Evolutionary conservation across 1,140 invertebrate genomes (phyloP).

Genomic region (Scylla paramamosain): DNA sequence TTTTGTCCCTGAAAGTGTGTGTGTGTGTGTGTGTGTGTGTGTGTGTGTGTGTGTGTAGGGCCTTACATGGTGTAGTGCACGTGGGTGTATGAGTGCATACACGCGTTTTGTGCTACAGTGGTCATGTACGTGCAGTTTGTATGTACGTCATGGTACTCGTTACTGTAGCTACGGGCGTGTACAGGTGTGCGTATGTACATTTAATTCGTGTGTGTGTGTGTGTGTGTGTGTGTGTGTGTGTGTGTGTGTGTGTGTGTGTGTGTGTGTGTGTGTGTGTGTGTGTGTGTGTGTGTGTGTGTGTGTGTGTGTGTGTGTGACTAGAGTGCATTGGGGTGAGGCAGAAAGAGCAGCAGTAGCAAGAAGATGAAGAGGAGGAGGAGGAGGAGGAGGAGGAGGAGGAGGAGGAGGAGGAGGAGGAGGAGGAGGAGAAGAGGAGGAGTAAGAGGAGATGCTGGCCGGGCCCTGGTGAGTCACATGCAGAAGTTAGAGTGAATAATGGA

Average conservation of each 20-base stretch:
- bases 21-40: background rate
- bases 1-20: background rate
- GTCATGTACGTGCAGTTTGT: no score
- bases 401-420: background rate
- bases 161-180: no score
- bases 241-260: no score
- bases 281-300: background rate
- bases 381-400: background rate
- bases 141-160: no score
- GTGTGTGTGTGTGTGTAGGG: no score
- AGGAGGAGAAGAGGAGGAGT: background rate
- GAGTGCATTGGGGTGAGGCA: background rate
- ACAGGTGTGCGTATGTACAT: no score
- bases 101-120: no score
- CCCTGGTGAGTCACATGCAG: background rate
- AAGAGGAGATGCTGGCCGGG: background rate
- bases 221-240: no score
- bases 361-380: background rate
- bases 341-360: background rate
- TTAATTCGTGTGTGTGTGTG: no score
- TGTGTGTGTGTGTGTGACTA: no score
- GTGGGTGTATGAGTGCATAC: no score
- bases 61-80: no score
- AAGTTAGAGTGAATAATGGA: slow-evolving; percentile 14
- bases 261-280: background rate